These are phyloP conservation scores for Caenorhabditis angaria DNA, from an alignment of 2,888 invertebrate species.

Conservation along the genomic window DNA sequence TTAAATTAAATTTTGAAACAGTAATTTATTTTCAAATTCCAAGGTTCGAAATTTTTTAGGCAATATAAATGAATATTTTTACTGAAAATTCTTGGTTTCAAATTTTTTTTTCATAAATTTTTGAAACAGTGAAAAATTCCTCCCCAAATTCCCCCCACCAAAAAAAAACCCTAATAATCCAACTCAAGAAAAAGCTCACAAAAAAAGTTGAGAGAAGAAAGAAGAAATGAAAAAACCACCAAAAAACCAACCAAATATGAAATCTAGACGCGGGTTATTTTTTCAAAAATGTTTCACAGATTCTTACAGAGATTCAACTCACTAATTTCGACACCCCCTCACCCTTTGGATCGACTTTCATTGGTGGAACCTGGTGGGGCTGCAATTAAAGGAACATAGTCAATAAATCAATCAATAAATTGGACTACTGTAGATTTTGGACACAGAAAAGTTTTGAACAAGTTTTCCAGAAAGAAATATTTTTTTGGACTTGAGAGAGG, in stretches of 20 bases:
- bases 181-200: constrained; percentile 2
- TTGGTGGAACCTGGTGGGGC: constrained; percentile 54
- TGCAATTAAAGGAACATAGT: constrained; percentile 23
- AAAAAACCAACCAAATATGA: neutral
- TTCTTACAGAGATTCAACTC: constrained; percentile 22
- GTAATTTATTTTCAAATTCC: no score
- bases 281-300: neutral
- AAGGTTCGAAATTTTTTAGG: no score
- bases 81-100: no score
- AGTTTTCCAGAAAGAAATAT: no score
- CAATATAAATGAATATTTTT: no score
- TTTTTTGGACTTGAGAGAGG: no score
- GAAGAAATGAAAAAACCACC: neutral
- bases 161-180: neutral
- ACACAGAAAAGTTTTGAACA: neutral
- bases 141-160: no score
- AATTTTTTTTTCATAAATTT: no score
- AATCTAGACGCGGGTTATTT: neutral
- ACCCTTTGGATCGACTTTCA: constrained; percentile 49
- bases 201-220: constrained; percentile 2
- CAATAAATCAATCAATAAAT: neutral
- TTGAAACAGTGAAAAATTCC: no score
- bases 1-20: no score
- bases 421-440: neutral
- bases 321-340: constrained; percentile 52